Evolutionary conservation across 2,113 vertebrate genomes (phyloP).

Genomic region (Hypanus sabinus): DNA sequence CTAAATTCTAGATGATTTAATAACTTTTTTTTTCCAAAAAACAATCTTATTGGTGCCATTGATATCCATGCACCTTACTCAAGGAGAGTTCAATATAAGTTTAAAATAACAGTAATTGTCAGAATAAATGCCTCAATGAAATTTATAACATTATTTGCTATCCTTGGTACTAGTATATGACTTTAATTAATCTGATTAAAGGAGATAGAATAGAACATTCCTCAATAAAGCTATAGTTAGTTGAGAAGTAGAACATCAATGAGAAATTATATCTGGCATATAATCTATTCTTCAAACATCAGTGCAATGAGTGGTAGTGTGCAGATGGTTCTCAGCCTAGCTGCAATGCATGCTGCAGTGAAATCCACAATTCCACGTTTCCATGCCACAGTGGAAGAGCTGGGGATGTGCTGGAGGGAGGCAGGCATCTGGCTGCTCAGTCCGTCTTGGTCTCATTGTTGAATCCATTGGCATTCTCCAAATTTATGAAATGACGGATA

Average conservation of each 20-base stretch:
- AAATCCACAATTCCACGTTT: too few species aligned
- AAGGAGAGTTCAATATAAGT: neutral
- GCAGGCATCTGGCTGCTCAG: too few species aligned
- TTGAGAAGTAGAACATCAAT: neutral
- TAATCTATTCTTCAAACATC: neutral
- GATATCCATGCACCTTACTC: neutral
- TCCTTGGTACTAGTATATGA: neutral
- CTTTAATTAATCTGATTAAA: neutral
- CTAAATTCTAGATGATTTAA: slow-evolving; percentile 18
- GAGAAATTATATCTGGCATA: neutral
- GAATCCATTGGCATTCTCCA: too few species aligned
- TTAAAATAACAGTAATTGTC: neutral
- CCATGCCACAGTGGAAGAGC: too few species aligned
- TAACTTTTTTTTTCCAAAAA: neutral
- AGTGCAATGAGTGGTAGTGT: neutral
- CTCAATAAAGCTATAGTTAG: neutral
- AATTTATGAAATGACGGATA: too few species aligned
- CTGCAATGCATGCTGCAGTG: too few species aligned
- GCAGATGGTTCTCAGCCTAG: too few species aligned
- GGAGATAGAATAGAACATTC: neutral
- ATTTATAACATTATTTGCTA: neutral
- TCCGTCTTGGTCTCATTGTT: too few species aligned
- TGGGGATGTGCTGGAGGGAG: too few species aligned
- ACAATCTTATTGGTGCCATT: neutral
- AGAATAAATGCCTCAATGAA: neutral